Conservation (phyloP, 2,797 vertebrate genomes). For the Anabas testudineus region DNA sequence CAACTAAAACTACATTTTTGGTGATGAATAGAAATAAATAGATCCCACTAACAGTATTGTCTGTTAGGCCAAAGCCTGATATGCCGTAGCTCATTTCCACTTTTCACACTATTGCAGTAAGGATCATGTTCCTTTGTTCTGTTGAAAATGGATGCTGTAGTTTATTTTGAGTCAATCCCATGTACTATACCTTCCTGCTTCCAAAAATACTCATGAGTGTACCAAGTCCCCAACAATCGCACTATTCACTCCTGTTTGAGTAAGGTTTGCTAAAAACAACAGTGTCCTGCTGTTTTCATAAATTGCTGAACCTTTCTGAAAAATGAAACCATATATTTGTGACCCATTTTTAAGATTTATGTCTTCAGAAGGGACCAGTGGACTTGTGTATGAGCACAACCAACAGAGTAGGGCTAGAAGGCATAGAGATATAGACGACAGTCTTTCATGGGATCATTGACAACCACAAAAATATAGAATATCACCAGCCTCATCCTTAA, state of each 20-base stretch:
- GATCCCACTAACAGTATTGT: neutral
- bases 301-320: neutral
- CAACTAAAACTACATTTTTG: neutral
- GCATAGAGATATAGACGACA: neutral
- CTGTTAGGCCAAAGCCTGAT: constrained; percentile 2
- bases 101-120: neutral
- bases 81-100: neutral
- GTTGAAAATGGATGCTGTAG: neutral
- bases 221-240: constrained; percentile 7
- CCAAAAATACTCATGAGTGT: constrained; percentile 14
- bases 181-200: neutral
- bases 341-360: constrained; percentile 3
- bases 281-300: constrained; percentile 1
- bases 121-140: neutral
- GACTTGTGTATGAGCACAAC: neutral
- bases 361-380: neutral
- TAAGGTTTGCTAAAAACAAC: neutral
- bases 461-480: constrained; percentile 7
- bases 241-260: constrained; percentile 2
- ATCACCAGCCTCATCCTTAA: constrained; percentile 9
- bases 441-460: constrained; percentile 1
- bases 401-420: neutral
- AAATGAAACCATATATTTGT: constrained; percentile 1
- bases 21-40: neutral
- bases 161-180: neutral